Conservation (phyloP, 2,113 vertebrate genomes). For the Gadus macrocephalus region DNA sequence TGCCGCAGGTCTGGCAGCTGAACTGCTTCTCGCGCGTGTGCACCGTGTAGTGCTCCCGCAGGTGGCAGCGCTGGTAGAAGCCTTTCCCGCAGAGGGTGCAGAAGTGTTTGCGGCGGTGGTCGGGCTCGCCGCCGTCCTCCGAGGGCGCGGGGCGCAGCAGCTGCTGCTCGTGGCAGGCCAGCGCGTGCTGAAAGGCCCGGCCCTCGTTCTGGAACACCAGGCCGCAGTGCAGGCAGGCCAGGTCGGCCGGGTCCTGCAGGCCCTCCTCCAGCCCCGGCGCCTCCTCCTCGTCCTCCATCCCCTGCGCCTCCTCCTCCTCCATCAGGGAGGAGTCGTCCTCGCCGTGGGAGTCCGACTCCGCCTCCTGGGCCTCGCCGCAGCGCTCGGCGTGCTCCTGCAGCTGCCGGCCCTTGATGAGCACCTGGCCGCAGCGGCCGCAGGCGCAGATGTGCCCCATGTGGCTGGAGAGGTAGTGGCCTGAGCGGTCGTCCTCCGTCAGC, state of each 20-base stretch:
- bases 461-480: slow-evolving; percentile 91
- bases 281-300: no score
- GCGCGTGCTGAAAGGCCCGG: slow-evolving; percentile 87
- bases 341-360: slow-evolving; percentile 82
- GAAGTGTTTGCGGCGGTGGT: slow-evolving; percentile 95
- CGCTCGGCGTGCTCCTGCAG: slow-evolving; percentile 93
- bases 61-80: slow-evolving; percentile 97
- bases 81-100: slow-evolving; percentile 96
- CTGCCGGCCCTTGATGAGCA: slow-evolving; percentile 92
- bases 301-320: no score
- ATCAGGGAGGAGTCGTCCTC: slow-evolving; percentile 77
- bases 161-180: slow-evolving; percentile 88
- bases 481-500: slow-evolving; percentile 84
- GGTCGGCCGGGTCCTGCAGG: slow-evolving; percentile 69
- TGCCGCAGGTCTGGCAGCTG: slow-evolving; percentile 95
- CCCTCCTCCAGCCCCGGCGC: slow-evolving; percentile 82
- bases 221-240: slow-evolving; percentile 88
- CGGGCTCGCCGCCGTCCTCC: slow-evolving; percentile 82
- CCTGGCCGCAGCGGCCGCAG: slow-evolving; percentile 93
- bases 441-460: slow-evolving; percentile 96
- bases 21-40: slow-evolving; percentile 99
- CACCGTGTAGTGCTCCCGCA: slow-evolving; percentile 97
- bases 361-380: slow-evolving; percentile 83
- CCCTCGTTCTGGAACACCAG: slow-evolving; percentile 87
- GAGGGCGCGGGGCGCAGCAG: slow-evolving; percentile 79